Conservation (phyloP, 1,140 invertebrate genomes). For the Ectropis grisescens region DNA sequence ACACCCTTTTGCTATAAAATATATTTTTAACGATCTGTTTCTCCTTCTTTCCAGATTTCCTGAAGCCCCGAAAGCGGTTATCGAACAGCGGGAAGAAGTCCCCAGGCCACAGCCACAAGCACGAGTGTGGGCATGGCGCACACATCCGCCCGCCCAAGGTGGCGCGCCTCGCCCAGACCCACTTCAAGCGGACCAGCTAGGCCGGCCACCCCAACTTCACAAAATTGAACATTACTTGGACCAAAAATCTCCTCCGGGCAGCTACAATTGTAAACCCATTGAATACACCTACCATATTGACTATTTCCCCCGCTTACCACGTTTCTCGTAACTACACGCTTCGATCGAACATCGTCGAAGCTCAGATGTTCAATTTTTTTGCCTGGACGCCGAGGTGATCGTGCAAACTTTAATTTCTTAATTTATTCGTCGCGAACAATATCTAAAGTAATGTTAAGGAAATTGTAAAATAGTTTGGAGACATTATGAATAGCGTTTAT, state of each 20-base stretch:
- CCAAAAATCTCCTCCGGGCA: conserved; percentile 4
- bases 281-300: no score
- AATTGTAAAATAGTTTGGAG: background rate
- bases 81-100: conserved; percentile 52
- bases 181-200: conserved; percentile 58
- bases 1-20: conserved; percentile 12
- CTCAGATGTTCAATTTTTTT: background rate
- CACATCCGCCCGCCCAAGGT: conserved; percentile 58
- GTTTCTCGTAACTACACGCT: no score
- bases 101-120: conserved; percentile 45
- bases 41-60: conserved; percentile 55
- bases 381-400: background rate
- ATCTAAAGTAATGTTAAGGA: conserved; percentile 1
- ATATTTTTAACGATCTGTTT: conserved; percentile 1
- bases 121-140: conserved; percentile 45
- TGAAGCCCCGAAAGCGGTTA: conserved; percentile 58
- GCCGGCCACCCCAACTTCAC: conserved; percentile 8
- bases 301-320: no score
- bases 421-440: conserved; percentile 1
- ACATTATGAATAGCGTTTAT: background rate
- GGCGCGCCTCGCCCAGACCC: conserved; percentile 41
- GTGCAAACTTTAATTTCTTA: conserved; percentile 17
- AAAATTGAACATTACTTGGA: conserved; percentile 9
- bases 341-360: background rate
- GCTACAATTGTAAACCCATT: conserved; percentile 4